A percentile compares a stretch with the other conserved stretches of the same genome.
phyloP scores from a whole-genome alignment of 2,888 invertebrate genomes.

The Latheticus oryzae region DNA sequence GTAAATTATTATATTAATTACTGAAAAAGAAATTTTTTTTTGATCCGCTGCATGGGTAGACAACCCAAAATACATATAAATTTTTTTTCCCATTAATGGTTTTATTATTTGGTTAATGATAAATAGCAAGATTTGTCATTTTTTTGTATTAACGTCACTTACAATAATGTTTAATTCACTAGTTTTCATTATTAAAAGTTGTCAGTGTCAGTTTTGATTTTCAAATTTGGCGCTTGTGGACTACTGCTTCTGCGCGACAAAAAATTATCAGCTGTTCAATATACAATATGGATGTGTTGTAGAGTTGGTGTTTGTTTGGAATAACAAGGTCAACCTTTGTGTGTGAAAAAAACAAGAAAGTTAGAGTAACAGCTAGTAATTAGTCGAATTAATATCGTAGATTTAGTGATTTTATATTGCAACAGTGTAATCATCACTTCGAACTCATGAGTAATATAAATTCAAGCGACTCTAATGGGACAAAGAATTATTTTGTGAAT shows the following conservation, averaged over 20 bases:
- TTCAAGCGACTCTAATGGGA: slow-evolving; percentile 75
- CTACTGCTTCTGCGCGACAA: slow-evolving; percentile 14
- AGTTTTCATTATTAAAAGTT: too few species aligned
- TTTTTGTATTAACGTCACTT: too few species aligned
- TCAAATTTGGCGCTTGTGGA: slow-evolving; percentile 13
- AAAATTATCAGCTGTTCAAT: slow-evolving; percentile 55
- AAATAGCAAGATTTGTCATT: too few species aligned
- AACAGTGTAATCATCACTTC: slow-evolving; percentile 42
- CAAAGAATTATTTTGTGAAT: slow-evolving; percentile 92
- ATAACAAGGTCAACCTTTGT: slow-evolving; percentile 75
- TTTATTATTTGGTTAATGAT: too few species aligned
- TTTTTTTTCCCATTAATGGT: too few species aligned
- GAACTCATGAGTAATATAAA: slow-evolving; percentile 86
- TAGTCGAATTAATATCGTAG: slow-evolving; percentile 22
- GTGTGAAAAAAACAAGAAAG: slow-evolving; percentile 67
- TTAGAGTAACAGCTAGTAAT: slow-evolving; percentile 19
- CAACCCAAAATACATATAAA: too few species aligned
- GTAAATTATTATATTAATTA: too few species aligned
- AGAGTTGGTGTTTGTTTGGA: slow-evolving; percentile 50
- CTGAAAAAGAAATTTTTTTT: too few species aligned
- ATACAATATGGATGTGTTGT: slow-evolving; percentile 54
- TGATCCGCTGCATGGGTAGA: too few species aligned
- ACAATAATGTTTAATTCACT: too few species aligned
- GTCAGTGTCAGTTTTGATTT: too few species aligned
- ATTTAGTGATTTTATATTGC: slow-evolving; percentile 31